Base-by-base conservation (phyloP, 2,113 vertebrate species). In the Salminus brasiliensis region DNA sequence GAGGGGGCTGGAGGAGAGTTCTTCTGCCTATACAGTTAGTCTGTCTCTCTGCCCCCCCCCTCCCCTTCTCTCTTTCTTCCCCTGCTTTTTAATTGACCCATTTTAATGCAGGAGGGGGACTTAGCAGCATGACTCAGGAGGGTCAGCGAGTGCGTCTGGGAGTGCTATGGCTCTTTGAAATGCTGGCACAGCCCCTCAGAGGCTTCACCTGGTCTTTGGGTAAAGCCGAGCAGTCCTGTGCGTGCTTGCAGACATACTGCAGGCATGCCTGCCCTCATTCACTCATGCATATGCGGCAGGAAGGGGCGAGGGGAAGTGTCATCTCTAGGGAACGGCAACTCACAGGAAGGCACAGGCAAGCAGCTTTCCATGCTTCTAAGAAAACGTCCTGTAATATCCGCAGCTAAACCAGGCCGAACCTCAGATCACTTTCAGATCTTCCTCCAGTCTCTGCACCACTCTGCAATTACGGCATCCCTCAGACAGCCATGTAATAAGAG, bases 21-120 rank as follows among this genome's bases (percentile, higher is more conserved):
- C 52, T 76, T 62, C 25, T 47, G n/a, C 21, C 18, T n/a, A n/a
- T n/a, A n/a, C n/a, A n/a, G n/a, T n/a, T 25, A 25, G 21, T 69
- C 27, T 13, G 25, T n/a, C 39, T 18, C 73, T 43, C 49, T 32
- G 11, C 59, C 76, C 45, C 63, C n/a, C 10, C 25, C 23, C 52
- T 11, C 69, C 29, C 63, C 52, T 12, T 16, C 41, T 57, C 32
- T 52, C 45, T 34, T 41, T 53, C 41, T 43, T 57, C 49, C 53
- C 66, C 23, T 71, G 72, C 66, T 30, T 70, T 81, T 76, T 85
- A 82, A 82, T 80, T 82, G 81, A 82, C 73, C 81, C 65, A 74
- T 62, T 85, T 85, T 74, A 60, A 82, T 59, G 62, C 52, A 32
- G 53, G 78, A 62, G 62, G 57, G 21, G 55, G 39, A 30, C 30